Evolutionary conservation across 2,797 vertebrate genomes (phyloP), one percentile per base, ranked within the genome.

Genomic region (Lates japonicus): DNA sequence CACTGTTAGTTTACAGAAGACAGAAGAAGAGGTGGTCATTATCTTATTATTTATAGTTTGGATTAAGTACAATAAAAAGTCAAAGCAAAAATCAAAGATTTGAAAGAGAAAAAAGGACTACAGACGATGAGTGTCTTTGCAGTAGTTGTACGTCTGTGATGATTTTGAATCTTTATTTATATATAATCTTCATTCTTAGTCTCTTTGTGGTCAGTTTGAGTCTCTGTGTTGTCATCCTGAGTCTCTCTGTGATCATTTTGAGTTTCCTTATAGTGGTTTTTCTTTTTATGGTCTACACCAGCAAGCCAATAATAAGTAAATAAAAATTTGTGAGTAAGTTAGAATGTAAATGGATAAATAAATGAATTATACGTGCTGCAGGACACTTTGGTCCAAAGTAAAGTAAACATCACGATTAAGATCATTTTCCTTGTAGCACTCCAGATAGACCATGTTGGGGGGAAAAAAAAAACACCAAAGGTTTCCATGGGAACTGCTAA

Each of bases 401-500:
- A 77, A 72, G 31, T 46, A 42, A 77, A 61, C 20, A 48, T 57
- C 5, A 39, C 35, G 11, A 6, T 16, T 67, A 9, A 51, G 74
- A 41, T 59, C 1, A 11, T 79, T 64, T 35, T 46, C 35, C 19
- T 25, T 31, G 42, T 54, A 60, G 35, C 9, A 5, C 67, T 70
- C 10, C 29, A 22, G 3, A 55, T 19, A 33, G 12, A 63, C 19
- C 12, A 13, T 19, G 31, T 19, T 46, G 17, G 7, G 0, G 20
- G 9, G 1, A 29, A 3, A 16, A 65, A 68, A 46, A 83, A 76
- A 63, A 66, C 46, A 67, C 37, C 49, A 70, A 48, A 46, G 63
- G 93, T 93, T 93, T 78, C 92, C 87, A 88, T 92, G 86, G 92
- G 70, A 94, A 94, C 93, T 72, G 76, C 29, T 88, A 41, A 81